Percentiles rank a stretch among this genome's conserved stretches.
These are phyloP conservation scores for Lophius americanus DNA, from an alignment of 2,797 vertebrate species.

Conservation along the genomic window DNA sequence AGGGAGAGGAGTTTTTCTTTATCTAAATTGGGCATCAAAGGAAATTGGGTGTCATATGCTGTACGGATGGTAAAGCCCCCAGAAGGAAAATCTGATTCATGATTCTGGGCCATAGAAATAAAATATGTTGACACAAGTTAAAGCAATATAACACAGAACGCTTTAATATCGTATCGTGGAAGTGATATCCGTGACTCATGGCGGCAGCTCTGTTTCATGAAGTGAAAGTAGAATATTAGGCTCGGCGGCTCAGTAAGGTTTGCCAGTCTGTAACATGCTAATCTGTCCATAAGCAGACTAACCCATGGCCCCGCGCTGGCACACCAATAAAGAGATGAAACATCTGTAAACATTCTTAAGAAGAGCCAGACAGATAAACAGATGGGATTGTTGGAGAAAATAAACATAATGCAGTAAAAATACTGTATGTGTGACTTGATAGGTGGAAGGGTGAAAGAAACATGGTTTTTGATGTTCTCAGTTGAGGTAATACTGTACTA, in stretches of 20 bases:
- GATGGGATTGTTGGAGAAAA: not conserved
- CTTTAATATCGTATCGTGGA: too few relatives aligned
- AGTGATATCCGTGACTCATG: not conserved
- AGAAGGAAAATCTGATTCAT: not conserved
- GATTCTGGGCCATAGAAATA: too few relatives aligned
- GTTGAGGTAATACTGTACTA: not conserved
- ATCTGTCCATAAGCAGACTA: conserved; percentile 50
- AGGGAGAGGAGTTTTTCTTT: too few relatives aligned
- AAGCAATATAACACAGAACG: too few relatives aligned
- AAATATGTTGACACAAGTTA: too few relatives aligned
- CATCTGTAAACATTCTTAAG: conserved; percentile 24
- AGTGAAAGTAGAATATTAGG: conserved; percentile 29
- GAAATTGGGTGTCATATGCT: too few relatives aligned
- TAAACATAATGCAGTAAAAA: not conserved
- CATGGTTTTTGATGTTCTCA: not conserved
- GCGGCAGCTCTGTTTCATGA: conserved; percentile 13
- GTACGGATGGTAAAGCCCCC: not conserved
- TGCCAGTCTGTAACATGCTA: conserved; percentile 56
- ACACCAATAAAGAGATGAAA: conserved; percentile 3
- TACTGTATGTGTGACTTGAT: not conserved
- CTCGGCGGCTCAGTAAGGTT: conserved; percentile 17
- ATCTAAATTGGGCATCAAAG: too few relatives aligned
- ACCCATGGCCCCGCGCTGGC: conserved; percentile 34
- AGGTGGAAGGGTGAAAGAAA: not conserved
- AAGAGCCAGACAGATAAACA: not conserved